Evolutionary conservation across 2,888 invertebrate genomes (phyloP).

Genomic region (Latrodectus hesperus): DNA sequence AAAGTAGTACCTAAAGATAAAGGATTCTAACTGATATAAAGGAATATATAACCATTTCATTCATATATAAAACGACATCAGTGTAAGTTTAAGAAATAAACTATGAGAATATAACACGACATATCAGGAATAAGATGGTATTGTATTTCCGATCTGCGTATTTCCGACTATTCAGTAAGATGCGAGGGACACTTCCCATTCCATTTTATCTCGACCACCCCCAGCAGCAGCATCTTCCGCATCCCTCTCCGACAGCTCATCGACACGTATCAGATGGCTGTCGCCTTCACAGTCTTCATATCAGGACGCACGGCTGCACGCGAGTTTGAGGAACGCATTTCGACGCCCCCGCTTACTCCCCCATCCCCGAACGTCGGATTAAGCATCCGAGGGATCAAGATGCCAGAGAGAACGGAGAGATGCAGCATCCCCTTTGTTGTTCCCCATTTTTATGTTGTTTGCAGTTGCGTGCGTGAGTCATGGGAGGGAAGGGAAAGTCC

Average conservation of each 20-base stretch:
- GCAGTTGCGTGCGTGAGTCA: neutral
- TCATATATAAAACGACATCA: no score
- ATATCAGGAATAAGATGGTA: no score
- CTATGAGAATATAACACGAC: no score
- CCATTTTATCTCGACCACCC: no score
- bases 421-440: constrained; percentile 7
- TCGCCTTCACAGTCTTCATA: neutral
- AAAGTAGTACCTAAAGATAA: no score
- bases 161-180: no score
- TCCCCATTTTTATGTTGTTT: constrained; percentile 2
- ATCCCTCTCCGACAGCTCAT: neutral
- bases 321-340: constrained; percentile 3
- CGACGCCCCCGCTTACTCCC: neutral
- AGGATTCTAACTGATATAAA: no score
- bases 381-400: constrained; percentile 14
- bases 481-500: constrained; percentile 3
- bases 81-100: no score
- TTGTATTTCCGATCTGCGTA: no score
- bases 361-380: neutral
- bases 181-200: no score
- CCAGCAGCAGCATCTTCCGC: neutral
- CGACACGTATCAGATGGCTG: neutral
- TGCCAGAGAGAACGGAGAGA: neutral
- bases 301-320: constrained; percentile 2
- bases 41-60: no score